These are phyloP conservation scores for Himalopsyche phryganea DNA, from an alignment of 1,140 invertebrate genomes.

Conservation along the genomic window DNA sequence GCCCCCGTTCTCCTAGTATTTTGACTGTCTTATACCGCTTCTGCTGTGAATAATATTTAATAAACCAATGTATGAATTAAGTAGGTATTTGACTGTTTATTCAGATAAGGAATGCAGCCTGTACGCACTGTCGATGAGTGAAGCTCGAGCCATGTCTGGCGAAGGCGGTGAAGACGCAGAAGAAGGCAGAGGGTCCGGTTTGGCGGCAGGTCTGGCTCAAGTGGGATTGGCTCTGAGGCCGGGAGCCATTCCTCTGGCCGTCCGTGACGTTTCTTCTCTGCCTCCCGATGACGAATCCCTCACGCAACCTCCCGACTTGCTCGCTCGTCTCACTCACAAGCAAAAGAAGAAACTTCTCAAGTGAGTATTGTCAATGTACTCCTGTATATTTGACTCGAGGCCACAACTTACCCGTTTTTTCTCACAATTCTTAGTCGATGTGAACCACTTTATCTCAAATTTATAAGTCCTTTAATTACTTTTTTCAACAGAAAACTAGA, in stretches of 20 bases:
- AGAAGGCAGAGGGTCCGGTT: conserved; percentile 58
- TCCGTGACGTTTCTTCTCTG: conserved; percentile 39
- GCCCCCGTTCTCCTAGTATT: no score
- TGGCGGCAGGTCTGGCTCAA: conserved; percentile 88
- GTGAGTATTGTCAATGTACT: conserved; percentile 52
- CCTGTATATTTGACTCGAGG: no score
- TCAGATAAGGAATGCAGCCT: conserved; percentile 92
- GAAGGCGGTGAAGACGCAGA: conserved; percentile 56
- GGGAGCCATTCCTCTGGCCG: conserved; percentile 56
- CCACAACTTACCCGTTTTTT: no score
- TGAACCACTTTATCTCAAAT: no score
- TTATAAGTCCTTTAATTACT: no score
- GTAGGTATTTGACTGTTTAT: no score
- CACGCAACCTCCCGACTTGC: conserved; percentile 67
- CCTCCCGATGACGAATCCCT: conserved; percentile 54
- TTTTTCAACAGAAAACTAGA: conserved; percentile 73
- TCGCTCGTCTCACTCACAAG: conserved; percentile 80
- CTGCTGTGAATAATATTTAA: no score
- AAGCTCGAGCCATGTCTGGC: conserved; percentile 55
- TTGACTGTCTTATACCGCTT: no score
- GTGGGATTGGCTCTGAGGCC: conserved; percentile 87
- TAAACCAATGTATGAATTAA: no score
- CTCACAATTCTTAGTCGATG: no score
- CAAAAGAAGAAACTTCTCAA: conserved; percentile 89
- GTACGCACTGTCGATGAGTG: conserved; percentile 79